phyloP scores from a whole-genome alignment of 2,113 vertebrate genomes.

The Nesogale talazaci region DNA sequence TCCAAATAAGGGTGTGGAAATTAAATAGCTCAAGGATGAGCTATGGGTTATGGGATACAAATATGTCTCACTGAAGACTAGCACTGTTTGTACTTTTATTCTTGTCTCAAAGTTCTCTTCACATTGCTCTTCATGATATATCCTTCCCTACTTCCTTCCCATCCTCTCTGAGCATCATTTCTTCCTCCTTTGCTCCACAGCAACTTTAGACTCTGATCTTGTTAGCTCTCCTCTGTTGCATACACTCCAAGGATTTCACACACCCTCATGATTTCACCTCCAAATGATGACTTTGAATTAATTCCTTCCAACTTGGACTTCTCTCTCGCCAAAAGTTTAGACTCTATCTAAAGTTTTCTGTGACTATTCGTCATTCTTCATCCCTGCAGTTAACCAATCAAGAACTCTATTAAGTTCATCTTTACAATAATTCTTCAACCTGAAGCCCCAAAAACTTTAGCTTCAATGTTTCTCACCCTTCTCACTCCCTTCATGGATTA shows the following conservation, averaged over 20 bases:
- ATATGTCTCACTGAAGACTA: background rate
- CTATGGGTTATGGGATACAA: background rate
- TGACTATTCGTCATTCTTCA: background rate
- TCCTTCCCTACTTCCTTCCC: background rate
- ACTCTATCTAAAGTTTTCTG: background rate
- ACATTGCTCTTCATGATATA: background rate
- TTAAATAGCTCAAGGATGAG: background rate
- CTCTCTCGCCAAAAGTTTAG: background rate
- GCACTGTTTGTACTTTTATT: background rate
- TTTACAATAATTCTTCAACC: background rate
- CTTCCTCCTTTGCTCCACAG: background rate
- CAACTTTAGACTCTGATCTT: background rate
- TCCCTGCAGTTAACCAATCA: background rate
- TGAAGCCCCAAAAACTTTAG: background rate
- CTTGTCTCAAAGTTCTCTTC: background rate
- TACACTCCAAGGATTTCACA: background rate
- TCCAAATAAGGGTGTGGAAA: constrained; percentile 19
- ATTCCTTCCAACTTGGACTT: background rate
- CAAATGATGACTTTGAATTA: background rate
- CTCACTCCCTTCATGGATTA: background rate
- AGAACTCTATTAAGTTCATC: background rate
- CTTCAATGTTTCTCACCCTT: background rate
- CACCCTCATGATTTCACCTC: background rate
- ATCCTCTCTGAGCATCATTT: background rate
- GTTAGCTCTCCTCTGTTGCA: background rate